Base-by-base conservation (phyloP, 2,797 vertebrate species). In the Premnoplex brunnescens region DNA sequence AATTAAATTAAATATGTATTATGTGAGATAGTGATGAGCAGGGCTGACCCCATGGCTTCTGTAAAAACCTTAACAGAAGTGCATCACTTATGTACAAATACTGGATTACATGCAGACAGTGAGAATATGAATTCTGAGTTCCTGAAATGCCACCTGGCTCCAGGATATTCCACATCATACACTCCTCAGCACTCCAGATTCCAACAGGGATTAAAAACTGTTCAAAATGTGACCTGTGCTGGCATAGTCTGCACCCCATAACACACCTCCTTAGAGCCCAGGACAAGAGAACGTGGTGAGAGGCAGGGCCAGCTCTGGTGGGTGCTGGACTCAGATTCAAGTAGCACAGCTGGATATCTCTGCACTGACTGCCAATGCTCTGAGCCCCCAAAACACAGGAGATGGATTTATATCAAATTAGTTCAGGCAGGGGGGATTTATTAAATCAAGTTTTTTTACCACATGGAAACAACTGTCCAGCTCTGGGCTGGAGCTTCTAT, bases 11-110 rank as follows among this genome's bases (percentile, higher is more conserved):
- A 66, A 26, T 63, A 63, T 7, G 28, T 49, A 80, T 46, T 71
- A 60, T 16, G 49, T 54, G 37, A 81, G 71, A 79, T 0, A 76
- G 55, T 0, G 0, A 79, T 19, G 39, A 89, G 74, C 36, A 85
- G 21, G 28, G 37, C 46, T 73, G 60, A 10, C 46, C 36, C 36
- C 59, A 30, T 5, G 43, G 36, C 43, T 52, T 59, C 89, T 68
- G 19, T 13, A 66, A 63, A 78, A 77, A 52, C 34, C 56, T 48
- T 37, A 56, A 82, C 32, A 92, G 73, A 76, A 92, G 76, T 5
- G 9, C 27, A 89, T 43, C 81, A 76, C 71, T 94, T 68, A 78
- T 4, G 44, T 32, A 74, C 60, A 77, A 83, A 92, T 72, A 89
- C 0, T 39, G 54, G 64, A 76, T 64, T 87, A 74, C 28, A 46